Conservation (phyloP, 2,113 vertebrate species). For the Pipra filicauda region DNA sequence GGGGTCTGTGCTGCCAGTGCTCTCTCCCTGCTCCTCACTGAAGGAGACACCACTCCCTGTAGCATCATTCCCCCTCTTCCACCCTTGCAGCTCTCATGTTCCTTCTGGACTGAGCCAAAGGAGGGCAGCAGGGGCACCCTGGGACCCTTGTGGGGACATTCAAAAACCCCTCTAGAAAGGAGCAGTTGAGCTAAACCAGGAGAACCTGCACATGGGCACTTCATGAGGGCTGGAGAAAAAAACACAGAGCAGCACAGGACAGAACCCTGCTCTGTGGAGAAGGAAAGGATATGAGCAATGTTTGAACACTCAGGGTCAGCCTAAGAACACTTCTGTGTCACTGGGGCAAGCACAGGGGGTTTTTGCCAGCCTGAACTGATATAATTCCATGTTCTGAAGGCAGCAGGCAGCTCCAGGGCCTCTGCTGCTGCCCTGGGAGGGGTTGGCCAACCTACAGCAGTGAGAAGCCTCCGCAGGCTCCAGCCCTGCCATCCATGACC, state of each 20-base stretch:
- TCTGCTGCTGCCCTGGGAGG: background rate
- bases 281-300: background rate
- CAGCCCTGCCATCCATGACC: background rate
- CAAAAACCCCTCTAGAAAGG: background rate
- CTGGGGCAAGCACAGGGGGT: background rate
- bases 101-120: background rate
- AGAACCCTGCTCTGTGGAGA: background rate
- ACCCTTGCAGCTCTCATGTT: background rate
- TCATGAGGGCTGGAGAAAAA: background rate
- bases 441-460: background rate
- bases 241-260: fast-evolving
- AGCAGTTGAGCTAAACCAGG: background rate
- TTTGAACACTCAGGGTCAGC: background rate
- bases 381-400: background rate
- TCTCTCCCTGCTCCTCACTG: too few relatives aligned
- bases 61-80: background rate
- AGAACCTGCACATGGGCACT: background rate
- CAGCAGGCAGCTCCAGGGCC: background rate
- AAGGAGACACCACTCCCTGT: background rate
- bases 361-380: background rate
- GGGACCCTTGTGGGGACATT: background rate
- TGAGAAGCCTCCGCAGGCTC: background rate
- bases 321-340: fast-evolving
- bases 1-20: background rate
- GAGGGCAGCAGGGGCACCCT: background rate